Percentiles rank a stretch among this genome's conserved stretches.
These are phyloP conservation scores for Ispidina picta DNA, from an alignment of 2,797 vertebrate species.

Conservation along the genomic window DNA sequence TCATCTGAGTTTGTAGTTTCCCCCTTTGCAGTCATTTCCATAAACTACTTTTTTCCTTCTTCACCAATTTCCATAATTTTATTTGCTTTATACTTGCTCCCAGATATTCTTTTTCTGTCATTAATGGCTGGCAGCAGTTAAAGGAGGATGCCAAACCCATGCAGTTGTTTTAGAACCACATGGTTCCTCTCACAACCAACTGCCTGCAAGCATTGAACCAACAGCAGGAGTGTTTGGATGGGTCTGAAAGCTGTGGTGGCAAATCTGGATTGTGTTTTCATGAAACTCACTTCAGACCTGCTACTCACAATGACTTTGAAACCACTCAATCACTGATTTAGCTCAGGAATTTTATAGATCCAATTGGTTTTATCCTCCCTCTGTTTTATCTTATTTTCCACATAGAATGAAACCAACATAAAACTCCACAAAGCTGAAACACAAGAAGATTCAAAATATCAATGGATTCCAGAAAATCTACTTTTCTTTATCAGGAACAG, in stretches of 20 bases:
- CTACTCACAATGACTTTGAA: not conserved
- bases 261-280: not conserved
- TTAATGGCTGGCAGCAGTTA: not conserved
- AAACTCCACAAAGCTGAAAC: not conserved
- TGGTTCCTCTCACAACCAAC: not conserved
- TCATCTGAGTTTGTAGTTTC: not conserved
- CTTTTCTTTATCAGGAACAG: not conserved
- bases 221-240: not conserved
- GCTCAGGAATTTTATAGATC: not conserved
- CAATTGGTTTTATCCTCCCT: not conserved
- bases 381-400: not conserved
- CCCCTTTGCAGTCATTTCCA: not conserved
- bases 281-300: not conserved
- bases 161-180: not conserved
- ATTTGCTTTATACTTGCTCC: not conserved
- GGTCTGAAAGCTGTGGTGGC: not conserved
- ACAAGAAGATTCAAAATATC: not conserved
- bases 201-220: not conserved
- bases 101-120: not conserved
- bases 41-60: fast-evolving
- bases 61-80: not conserved
- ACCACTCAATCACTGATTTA: not conserved
- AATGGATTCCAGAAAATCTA: not conserved
- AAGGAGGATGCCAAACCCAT: not conserved
- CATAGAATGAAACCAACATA: not conserved